Evolutionary conservation across 1,140 invertebrate genomes (phyloP).

Genomic region (Bombyx mori): DNA sequence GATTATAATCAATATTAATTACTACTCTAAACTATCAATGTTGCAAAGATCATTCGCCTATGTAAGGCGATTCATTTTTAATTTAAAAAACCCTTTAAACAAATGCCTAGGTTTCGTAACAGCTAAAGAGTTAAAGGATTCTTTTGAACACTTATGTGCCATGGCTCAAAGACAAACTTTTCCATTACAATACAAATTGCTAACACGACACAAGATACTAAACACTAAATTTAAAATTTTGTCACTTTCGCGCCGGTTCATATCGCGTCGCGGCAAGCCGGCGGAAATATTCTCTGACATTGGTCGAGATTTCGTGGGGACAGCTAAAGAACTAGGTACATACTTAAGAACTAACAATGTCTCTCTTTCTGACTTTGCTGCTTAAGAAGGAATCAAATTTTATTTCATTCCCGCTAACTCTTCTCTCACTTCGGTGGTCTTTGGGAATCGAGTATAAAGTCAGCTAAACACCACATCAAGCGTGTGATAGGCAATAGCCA

Average conservation of each 20-base stretch:
- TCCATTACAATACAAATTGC: neutral
- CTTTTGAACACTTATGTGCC: too few relatives aligned
- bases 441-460: too few relatives aligned
- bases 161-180: too few relatives aligned
- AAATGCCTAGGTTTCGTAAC: too few relatives aligned
- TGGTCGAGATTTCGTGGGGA: conserved; percentile 10
- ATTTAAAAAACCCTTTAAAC: conserved; percentile 4
- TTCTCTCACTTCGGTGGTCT: too few relatives aligned
- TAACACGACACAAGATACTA: neutral
- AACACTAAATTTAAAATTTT: neutral
- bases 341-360: neutral
- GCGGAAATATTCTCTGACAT: conserved; percentile 14
- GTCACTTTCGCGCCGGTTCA: conserved; percentile 8
- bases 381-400: too few relatives aligned
- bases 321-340: conserved; percentile 2
- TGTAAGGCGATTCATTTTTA: conserved; percentile 14
- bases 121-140: too few relatives aligned
- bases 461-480: conserved; percentile 19
- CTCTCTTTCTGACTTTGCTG: conserved; percentile 16
- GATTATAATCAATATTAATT: too few relatives aligned
- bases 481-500: conserved; percentile 20
- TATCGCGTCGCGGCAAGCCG: too few relatives aligned
- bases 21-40: too few relatives aligned
- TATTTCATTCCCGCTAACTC: too few relatives aligned
- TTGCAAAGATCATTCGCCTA: too few relatives aligned